Evolutionary conservation across 2,888 invertebrate species (phyloP).

Genomic region (Clitarchus hookeri): DNA sequence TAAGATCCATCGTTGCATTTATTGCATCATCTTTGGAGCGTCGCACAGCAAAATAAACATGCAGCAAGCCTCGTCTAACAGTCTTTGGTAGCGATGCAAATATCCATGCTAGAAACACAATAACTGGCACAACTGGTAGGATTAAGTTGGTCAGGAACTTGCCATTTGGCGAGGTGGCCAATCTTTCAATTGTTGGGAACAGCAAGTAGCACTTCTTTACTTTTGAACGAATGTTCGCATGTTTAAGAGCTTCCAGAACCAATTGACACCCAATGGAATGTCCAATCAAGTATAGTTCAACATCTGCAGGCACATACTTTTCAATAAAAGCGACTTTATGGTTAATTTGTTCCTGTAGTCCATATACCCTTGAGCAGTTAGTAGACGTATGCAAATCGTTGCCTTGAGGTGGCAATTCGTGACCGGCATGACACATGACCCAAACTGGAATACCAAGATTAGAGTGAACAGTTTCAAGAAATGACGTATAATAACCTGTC

Average conservation of each 20-base stretch:
- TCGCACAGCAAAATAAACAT: conserved; percentile 57
- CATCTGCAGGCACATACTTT: conserved; percentile 70
- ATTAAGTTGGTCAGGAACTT: conserved; percentile 66
- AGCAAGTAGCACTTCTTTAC: conserved; percentile 72
- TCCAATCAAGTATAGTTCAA: conserved; percentile 80
- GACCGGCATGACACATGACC: conserved; percentile 82
- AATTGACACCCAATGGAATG: conserved; percentile 93
- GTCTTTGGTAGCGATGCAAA: conserved; percentile 62
- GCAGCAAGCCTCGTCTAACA: conserved; percentile 59
- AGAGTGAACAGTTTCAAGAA: conserved; percentile 68
- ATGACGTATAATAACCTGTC: conserved; percentile 77
- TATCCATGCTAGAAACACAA: conserved; percentile 57
- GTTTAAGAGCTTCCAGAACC: conserved; percentile 67
- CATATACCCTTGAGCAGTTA: conserved; percentile 66
- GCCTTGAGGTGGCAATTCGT: conserved; percentile 61
- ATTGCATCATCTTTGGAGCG: conserved; percentile 29
- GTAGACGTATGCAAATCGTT: conserved; percentile 57
- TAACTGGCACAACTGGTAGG: conserved; percentile 55
- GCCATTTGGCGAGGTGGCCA: conserved; percentile 78
- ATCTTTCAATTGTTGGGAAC: conserved; percentile 86
- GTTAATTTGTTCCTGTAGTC: conserved; percentile 75
- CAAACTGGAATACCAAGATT: conserved; percentile 73
- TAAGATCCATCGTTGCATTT: conserved; percentile 32
- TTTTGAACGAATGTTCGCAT: conserved; percentile 25
- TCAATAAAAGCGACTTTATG: conserved; percentile 81